Conservation (phyloP, 2,888 invertebrate genomes). For the Eucera pruinosa region DNA sequence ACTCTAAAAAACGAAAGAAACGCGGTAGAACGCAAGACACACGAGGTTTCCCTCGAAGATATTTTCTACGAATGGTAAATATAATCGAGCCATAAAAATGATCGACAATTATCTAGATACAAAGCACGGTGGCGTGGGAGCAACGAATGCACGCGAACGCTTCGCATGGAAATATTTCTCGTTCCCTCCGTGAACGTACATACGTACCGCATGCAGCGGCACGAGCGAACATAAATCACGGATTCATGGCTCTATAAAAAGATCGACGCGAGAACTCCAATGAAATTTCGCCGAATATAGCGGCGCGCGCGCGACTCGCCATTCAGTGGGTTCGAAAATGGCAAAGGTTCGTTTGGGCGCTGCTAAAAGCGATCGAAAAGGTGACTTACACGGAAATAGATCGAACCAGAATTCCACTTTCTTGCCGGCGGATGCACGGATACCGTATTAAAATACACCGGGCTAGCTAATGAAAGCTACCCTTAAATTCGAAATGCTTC, state of each 20-base stretch:
- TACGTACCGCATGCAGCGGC: no score
- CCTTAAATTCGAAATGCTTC: no score
- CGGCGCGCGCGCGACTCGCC: slow-evolving; percentile 1
- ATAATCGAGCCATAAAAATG: neutral
- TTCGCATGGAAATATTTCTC: slow-evolving; percentile 6
- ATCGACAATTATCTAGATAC: neutral
- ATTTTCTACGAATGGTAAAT: neutral
- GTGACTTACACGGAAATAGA: slow-evolving; percentile 21
- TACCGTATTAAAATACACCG: slow-evolving; percentile 20
- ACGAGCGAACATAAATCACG: slow-evolving; percentile 16
- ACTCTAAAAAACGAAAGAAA: no score
- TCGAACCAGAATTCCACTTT: slow-evolving; percentile 14
- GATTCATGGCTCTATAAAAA: slow-evolving; percentile 34
- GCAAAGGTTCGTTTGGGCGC: slow-evolving; percentile 23
- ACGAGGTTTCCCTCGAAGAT: neutral
- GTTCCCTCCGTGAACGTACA: slow-evolving; percentile 4
- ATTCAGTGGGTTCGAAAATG: slow-evolving; percentile 28
- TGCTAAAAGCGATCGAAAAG: slow-evolving; percentile 15
- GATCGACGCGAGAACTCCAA: neutral
- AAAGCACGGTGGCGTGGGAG: neutral
- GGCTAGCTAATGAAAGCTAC: neutral
- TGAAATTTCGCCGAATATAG: slow-evolving; percentile 13
- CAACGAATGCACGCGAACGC: neutral
- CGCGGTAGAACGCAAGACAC: no score
- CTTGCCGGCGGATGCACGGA: neutral